Conservation (phyloP, 2,113 vertebrate species). For the Amphilophus citrinellus region DNA sequence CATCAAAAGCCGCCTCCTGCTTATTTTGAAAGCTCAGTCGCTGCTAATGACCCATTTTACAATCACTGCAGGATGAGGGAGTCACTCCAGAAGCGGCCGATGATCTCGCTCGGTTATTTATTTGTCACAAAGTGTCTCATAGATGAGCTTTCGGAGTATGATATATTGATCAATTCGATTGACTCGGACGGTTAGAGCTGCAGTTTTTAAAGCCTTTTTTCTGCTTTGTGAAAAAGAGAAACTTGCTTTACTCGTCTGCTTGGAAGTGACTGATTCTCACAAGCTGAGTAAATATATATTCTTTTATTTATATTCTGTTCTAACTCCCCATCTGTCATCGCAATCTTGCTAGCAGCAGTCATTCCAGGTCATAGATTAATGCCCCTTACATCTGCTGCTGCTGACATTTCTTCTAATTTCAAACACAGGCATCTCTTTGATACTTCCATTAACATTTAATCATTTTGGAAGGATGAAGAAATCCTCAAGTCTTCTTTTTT, state of each 20-base stretch:
- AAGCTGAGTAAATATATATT: neutral
- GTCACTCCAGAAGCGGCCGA: neutral
- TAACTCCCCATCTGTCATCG: neutral
- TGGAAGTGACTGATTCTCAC: neutral
- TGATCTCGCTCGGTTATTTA: neutral
- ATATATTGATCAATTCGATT: neutral
- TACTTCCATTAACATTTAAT: slow-evolving; percentile 34
- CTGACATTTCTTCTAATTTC: slow-evolving; percentile 8
- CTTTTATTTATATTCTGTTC: neutral
- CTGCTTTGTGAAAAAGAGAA: neutral
- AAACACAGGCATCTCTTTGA: slow-evolving; percentile 17
- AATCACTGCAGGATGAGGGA: neutral
- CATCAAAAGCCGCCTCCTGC: neutral
- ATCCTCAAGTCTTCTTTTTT: neutral
- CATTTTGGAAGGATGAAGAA: neutral
- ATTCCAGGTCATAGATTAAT: slow-evolving; percentile 6
- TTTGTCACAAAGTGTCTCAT: neutral
- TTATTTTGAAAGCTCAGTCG: neutral
- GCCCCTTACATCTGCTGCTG: neutral
- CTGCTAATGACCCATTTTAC: neutral
- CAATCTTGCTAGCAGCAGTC: neutral
- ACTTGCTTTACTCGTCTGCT: neutral
- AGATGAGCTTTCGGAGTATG: neutral
- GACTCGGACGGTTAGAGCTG: neutral
- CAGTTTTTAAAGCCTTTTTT: neutral